Evolutionary conservation across 2,888 invertebrate species (phyloP).

Genomic region (Sisyra nigra): DNA sequence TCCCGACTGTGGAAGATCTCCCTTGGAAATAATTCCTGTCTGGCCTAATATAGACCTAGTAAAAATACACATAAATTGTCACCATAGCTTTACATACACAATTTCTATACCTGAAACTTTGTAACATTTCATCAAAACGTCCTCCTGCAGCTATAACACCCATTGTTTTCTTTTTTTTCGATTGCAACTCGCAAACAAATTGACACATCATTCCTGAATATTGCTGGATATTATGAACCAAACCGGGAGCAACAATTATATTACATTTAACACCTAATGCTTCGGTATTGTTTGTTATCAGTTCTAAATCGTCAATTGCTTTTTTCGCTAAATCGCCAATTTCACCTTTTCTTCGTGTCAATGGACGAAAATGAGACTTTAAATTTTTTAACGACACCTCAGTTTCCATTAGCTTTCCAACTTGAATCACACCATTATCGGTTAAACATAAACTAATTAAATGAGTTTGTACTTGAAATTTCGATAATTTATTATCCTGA

Average conservation of each 20-base stretch:
- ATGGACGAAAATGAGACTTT: conserved; percentile 38
- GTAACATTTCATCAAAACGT: conserved; percentile 71
- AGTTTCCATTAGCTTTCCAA: conserved; percentile 48
- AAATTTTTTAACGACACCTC: conserved; percentile 47
- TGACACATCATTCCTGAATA: conserved; percentile 55
- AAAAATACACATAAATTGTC: not conserved
- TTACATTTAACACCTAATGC: conserved; percentile 57
- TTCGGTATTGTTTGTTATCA: conserved; percentile 50
- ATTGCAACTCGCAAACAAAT: conserved; percentile 40
- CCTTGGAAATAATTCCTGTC: conserved; percentile 21
- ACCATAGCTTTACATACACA: not conserved
- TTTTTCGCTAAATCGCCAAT: conserved; percentile 47
- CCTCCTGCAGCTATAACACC: conserved; percentile 79
- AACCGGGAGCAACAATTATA: conserved; percentile 38
- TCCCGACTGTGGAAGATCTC: conserved; percentile 33
- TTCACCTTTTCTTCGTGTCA: conserved; percentile 53
- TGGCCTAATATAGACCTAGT: conserved; percentile 17
- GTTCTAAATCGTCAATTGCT: conserved; percentile 59
- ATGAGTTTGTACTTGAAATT: conserved; percentile 53
- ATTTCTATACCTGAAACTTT: conserved; percentile 43
- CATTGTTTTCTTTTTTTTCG: conserved; percentile 35
- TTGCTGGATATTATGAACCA: conserved; percentile 42
- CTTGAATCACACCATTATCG: conserved; percentile 42
- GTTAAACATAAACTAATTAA: conserved; percentile 50
- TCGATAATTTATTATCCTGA: conserved; percentile 47